Evolutionary conservation across 2,113 vertebrate genomes (phyloP).

Genomic region (pig (Sus scrofa)): DNA sequence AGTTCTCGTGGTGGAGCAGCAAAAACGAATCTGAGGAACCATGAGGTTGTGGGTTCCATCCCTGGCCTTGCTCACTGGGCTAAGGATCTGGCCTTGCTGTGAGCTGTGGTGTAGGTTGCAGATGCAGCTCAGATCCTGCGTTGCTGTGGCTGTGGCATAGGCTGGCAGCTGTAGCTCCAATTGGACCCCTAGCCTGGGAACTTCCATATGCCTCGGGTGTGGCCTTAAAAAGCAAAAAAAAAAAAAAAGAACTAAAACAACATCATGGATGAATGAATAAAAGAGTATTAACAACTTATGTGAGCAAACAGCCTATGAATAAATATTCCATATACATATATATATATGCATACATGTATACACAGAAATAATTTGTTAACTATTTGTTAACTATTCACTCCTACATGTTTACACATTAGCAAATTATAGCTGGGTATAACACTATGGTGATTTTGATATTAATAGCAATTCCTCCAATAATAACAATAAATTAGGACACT

Average conservation of each 20-base stretch:
- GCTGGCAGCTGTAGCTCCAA: no score
- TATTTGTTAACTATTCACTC: not conserved
- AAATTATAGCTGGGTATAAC: not conserved
- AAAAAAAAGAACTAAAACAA: not conserved
- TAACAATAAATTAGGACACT: not conserved
- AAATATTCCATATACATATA: not conserved
- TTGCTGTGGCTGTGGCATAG: no score
- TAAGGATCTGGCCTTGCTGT: no score
- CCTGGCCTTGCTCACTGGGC: no score
- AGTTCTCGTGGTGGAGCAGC: no score
- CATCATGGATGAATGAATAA: not conserved
- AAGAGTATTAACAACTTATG: conserved; percentile 15
- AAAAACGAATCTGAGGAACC: no score
- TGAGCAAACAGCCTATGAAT: not conserved
- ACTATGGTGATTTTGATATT: not conserved
- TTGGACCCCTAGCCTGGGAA: no score
- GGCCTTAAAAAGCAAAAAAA: no score
- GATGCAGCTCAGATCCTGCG: no score
- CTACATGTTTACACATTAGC: not conserved
- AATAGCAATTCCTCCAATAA: not conserved
- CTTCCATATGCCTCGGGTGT: no score
- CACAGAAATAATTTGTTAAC: not conserved
- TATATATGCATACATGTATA: not conserved
- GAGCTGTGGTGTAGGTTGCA: no score
- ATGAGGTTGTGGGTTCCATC: no score